phyloP scores from a whole-genome alignment of 2,888 invertebrate genomes.

The Sipha maydis region DNA sequence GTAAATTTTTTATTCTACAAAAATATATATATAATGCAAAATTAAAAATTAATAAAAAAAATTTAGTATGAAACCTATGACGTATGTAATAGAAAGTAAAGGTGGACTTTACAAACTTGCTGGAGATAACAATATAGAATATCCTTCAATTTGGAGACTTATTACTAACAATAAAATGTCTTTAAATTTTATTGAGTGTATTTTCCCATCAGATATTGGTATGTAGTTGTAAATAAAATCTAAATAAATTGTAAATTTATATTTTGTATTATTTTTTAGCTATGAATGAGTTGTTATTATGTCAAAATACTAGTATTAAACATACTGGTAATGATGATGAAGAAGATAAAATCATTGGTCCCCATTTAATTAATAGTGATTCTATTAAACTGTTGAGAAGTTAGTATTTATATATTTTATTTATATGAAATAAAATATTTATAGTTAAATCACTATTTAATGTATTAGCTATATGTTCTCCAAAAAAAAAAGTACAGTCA shows the following conservation, averaged over 20 bases:
- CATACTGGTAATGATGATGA: conserved; percentile 47
- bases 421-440: background rate
- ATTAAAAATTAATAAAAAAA: background rate
- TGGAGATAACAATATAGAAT: conserved; percentile 69
- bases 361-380: conserved; percentile 57
- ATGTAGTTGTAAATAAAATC: conserved; percentile 65
- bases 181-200: conserved; percentile 77
- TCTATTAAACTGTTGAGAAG: conserved; percentile 53
- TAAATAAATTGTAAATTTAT: background rate
- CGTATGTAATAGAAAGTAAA: conserved; percentile 73
- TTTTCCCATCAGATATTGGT: conserved; percentile 91
- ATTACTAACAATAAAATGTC: conserved; percentile 74
- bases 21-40: conserved; percentile 66
- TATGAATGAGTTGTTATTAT: conserved; percentile 59
- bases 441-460: background rate
- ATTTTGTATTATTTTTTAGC: conserved; percentile 27
- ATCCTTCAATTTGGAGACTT: conserved; percentile 74
- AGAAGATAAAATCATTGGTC: conserved; percentile 55
- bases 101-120: conserved; percentile 72
- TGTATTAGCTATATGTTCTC: conserved; percentile 51
- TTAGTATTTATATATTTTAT: background rate
- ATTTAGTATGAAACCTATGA: conserved; percentile 72
- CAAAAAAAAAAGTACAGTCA: conserved; percentile 51
- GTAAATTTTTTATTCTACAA: conserved; percentile 21
- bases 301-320: conserved; percentile 54